Conservation (phyloP, 1,140 invertebrate species). For the Danaus plexippus region DNA sequence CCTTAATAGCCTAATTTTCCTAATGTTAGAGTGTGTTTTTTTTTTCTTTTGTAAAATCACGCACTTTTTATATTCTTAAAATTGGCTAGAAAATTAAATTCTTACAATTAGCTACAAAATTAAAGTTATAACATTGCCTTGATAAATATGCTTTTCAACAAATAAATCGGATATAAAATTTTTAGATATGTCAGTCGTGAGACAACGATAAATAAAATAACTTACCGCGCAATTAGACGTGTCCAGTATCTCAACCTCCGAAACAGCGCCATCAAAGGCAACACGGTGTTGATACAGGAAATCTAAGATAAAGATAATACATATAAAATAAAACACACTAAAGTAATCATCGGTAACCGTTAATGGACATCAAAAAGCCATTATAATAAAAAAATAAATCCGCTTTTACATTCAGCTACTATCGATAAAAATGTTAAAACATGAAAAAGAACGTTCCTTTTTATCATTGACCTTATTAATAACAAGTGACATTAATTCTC, state of each 20-base stretch:
- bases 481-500: constrained; percentile 10
- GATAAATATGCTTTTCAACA: too few relatives aligned
- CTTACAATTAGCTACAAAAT: too few relatives aligned
- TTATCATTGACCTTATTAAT: not conserved
- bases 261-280: constrained; percentile 83
- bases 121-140: too few relatives aligned
- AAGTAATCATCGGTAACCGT: too few relatives aligned
- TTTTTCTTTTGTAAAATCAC: too few relatives aligned
- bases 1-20: too few relatives aligned
- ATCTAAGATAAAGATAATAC: constrained; percentile 74
- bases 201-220: constrained; percentile 24
- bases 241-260: constrained; percentile 87
- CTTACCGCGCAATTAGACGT: constrained; percentile 86
- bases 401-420: not conserved
- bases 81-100: too few relatives aligned
- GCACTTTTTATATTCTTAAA: too few relatives aligned
- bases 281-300: constrained; percentile 84
- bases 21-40: too few relatives aligned
- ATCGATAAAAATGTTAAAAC: not conserved
- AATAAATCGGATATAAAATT: too few relatives aligned
- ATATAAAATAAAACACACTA: constrained; percentile 3
- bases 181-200: constrained; percentile 1
- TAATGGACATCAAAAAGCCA: too few relatives aligned
- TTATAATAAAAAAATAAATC: too few relatives aligned
- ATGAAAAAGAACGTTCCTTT: not conserved